Percentiles rank a stretch among this genome's conserved stretches.
Evolutionary conservation across 1,140 invertebrate species (phyloP).

Genomic region (Drosophila fuyamai): DNA sequence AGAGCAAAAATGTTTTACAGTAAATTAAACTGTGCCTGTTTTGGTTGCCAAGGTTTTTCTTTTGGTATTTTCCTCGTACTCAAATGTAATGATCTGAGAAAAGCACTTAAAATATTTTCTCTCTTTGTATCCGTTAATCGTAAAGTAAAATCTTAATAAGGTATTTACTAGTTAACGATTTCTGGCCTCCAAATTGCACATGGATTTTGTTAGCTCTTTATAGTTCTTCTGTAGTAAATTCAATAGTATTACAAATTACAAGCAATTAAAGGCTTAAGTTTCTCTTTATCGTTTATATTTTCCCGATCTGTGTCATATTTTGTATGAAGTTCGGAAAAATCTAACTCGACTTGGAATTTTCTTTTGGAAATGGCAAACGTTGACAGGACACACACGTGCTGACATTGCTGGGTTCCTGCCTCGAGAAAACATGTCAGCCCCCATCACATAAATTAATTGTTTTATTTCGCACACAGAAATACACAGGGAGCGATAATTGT

Average conservation of each 20-base stretch:
- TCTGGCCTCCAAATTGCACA: no score
- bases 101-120: not conserved
- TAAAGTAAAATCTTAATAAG: no score
- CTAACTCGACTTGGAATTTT: not conserved
- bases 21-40: constrained; percentile 43
- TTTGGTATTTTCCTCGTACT: not conserved
- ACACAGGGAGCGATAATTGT: constrained; percentile 46
- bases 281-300: not conserved
- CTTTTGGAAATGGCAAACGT: not conserved
- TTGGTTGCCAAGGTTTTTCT: constrained; percentile 22
- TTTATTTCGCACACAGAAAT: constrained; percentile 21
- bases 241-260: no score
- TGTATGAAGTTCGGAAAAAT: not conserved
- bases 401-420: not conserved
- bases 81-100: constrained; percentile 12
- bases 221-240: no score
- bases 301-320: not conserved
- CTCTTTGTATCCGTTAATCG: no score
- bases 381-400: constrained; percentile 38
- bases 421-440: constrained; percentile 7
- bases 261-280: not conserved
- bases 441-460: constrained; percentile 48
- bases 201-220: no score
- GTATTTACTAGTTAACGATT: not conserved
- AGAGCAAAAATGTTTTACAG: constrained; percentile 39